Conservation (phyloP, 2,888 invertebrate genomes). For the Ommatoiulus sabulosus region DNA sequence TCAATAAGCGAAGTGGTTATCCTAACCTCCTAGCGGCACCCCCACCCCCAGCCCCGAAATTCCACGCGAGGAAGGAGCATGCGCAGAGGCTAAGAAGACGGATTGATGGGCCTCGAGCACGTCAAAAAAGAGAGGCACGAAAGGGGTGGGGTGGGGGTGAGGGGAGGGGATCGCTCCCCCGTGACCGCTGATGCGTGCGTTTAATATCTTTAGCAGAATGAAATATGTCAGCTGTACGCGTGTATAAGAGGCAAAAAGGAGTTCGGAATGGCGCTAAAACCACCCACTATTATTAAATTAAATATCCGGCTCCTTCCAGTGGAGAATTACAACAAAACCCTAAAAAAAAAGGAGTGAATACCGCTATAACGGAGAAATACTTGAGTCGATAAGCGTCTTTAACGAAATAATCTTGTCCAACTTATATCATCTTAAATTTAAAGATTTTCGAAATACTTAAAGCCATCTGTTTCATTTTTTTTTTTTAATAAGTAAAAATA, state of each 20-base stretch:
- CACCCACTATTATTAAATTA: constrained; percentile 38
- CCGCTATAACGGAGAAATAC: too few species aligned
- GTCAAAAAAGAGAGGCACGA: not conserved
- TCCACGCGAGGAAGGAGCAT: not conserved
- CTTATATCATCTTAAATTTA: too few species aligned
- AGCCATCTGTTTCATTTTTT: too few species aligned
- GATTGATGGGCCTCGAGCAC: not conserved
- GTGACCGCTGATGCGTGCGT: constrained; percentile 18
- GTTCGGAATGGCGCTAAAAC: not conserved
- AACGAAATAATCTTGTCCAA: too few species aligned
- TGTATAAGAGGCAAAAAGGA: not conserved
- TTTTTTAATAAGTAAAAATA: too few species aligned
- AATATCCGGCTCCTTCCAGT: not conserved
- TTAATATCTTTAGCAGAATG: constrained; percentile 20
- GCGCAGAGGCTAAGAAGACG: not conserved
- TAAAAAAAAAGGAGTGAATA: too few species aligned
- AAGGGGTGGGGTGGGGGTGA: not conserved
- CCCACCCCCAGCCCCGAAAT: not conserved
- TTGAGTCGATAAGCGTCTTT: not conserved
- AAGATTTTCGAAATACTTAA: too few species aligned
- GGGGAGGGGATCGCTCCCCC: not conserved
- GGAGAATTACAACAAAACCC: not conserved
- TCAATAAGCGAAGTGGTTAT: not conserved
- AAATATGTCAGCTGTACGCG: constrained; percentile 18
- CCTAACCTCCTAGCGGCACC: not conserved